Conservation (phyloP, 2,888 invertebrate genomes). For the Zele albiditarsus region DNA sequence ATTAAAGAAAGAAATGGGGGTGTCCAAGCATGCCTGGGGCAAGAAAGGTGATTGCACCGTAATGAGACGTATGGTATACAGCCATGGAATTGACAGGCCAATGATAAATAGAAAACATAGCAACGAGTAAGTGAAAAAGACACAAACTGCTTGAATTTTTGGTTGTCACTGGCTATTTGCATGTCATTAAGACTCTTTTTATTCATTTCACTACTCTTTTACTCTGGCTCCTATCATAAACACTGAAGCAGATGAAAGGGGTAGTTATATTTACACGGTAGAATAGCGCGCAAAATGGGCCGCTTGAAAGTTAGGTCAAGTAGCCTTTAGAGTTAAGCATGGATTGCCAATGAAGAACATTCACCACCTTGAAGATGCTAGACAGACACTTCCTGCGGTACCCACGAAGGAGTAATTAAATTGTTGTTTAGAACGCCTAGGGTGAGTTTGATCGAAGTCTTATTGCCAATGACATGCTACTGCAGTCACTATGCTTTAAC, state of each 20-base stretch:
- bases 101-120: conserved; percentile 15
- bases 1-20: conserved; percentile 33
- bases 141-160: not conserved
- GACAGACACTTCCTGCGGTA: not conserved
- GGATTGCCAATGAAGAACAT: conserved; percentile 20
- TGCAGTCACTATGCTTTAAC: conserved; percentile 16
- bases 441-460: conserved; percentile 34
- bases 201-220: conserved; percentile 3
- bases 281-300: not conserved
- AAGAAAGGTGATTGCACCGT: conserved; percentile 38
- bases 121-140: not conserved
- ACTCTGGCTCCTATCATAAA: not conserved
- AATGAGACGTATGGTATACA: not conserved
- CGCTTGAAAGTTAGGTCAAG: conserved; percentile 12
- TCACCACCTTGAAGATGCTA: not conserved
- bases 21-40: conserved; percentile 37
- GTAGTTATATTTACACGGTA: conserved; percentile 10
- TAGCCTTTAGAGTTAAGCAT: not conserved
- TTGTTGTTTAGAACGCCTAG: conserved; percentile 36
- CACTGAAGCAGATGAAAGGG: not conserved
- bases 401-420: conserved; percentile 30
- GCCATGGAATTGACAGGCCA: conserved; percentile 28
- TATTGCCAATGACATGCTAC: conserved; percentile 14
- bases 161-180: conserved; percentile 34
- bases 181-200: conserved; percentile 34